These are phyloP conservation scores for Typhlichthys subterraneus DNA, from an alignment of 2,797 vertebrate genomes.

Conservation along the genomic window DNA sequence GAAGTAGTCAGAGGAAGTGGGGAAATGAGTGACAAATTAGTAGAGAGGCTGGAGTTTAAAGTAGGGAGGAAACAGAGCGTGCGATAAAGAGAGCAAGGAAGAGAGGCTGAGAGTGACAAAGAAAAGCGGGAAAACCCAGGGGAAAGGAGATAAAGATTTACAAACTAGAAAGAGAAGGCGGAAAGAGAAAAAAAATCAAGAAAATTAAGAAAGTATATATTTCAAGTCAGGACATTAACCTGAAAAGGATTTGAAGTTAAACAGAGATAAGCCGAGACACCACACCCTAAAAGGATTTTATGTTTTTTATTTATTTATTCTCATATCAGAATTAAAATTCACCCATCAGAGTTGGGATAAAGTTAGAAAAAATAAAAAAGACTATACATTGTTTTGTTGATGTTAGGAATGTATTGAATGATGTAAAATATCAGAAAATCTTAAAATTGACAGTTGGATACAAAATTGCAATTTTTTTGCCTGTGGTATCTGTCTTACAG, in stretches of 20 bases:
- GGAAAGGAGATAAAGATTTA: constrained; percentile 64
- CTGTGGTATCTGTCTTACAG: too few relatives aligned
- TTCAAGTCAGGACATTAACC: too few relatives aligned
- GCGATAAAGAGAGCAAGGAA: constrained; percentile 52
- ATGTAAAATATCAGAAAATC: too few relatives aligned
- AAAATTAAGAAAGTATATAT: not conserved
- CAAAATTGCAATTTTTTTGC: too few relatives aligned
- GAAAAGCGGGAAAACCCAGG: constrained; percentile 46
- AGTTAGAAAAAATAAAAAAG: too few relatives aligned
- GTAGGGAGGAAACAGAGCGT: constrained; percentile 49
- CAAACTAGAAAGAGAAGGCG: constrained; percentile 5
- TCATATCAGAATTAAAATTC: too few relatives aligned
- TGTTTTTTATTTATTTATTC: too few relatives aligned
- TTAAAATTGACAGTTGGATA: too few relatives aligned
- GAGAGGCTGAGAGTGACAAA: constrained; percentile 40
- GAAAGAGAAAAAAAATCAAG: not conserved
- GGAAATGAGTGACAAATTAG: constrained; percentile 6
- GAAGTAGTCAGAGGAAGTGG: constrained; percentile 29
- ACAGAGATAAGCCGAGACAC: not conserved
- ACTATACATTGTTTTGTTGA: too few relatives aligned
- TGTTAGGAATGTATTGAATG: too few relatives aligned
- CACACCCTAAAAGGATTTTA: too few relatives aligned
- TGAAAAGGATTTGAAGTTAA: constrained; percentile 16
- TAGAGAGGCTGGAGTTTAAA: constrained; percentile 17
- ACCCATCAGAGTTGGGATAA: too few relatives aligned